Conservation (phyloP, 1,140 invertebrate genomes). For the Neuroterus valhalla region DNA sequence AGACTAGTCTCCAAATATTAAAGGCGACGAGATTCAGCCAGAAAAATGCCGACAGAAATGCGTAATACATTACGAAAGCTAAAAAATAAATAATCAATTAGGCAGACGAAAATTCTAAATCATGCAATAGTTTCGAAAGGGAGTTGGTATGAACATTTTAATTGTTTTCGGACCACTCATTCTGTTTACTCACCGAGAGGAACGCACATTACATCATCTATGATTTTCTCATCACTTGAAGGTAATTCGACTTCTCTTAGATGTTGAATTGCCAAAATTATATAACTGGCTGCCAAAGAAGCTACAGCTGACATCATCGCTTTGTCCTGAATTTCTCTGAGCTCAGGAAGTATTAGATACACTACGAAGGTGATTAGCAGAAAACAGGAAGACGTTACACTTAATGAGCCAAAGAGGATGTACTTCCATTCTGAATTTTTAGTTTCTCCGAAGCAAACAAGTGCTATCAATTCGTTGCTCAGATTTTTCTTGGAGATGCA, state of each 20-base stretch:
- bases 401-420: slow-evolving; percentile 71
- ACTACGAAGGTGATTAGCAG: slow-evolving; percentile 76
- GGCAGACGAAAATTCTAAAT: no score
- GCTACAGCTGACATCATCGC: slow-evolving; percentile 72
- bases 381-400: slow-evolving; percentile 78
- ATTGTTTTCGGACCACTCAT: no score
- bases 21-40: slow-evolving; percentile 81
- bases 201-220: no score
- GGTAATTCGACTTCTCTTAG: slow-evolving; percentile 50
- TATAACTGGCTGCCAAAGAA: slow-evolving; percentile 77
- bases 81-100: slow-evolving; percentile 42
- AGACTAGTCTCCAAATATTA: slow-evolving; percentile 78
- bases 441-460: slow-evolving; percentile 75
- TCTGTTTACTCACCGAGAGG: no score
- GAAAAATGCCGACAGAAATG: slow-evolving; percentile 80
- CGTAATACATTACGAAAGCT: slow-evolving; percentile 79
- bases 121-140: no score
- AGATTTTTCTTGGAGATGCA: slow-evolving; percentile 62
- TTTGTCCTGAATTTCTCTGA: slow-evolving; percentile 77
- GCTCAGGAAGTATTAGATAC: slow-evolving; percentile 77
- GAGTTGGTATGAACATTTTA: no score
- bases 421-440: slow-evolving; percentile 53
- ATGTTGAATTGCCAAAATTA: slow-evolving; percentile 76
- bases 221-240: no score
- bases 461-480: slow-evolving; percentile 60